phyloP scores from a whole-genome alignment of 1,140 invertebrate genomes.

The Xylocopa sonorina region DNA sequence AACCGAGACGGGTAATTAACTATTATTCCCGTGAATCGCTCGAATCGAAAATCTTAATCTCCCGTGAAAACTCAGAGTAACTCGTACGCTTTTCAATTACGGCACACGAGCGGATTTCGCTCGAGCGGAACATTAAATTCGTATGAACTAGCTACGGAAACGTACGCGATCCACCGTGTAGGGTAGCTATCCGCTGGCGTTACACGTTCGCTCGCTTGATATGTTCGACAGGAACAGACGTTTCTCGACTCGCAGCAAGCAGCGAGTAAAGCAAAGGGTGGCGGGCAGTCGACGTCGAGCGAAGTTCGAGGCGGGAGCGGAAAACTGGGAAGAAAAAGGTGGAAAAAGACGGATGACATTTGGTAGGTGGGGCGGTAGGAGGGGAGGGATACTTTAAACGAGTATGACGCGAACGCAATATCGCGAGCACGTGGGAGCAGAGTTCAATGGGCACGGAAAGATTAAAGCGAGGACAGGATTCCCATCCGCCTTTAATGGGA shows the following conservation, averaged over 20 bases:
- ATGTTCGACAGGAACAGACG: slow-evolving; percentile 15
- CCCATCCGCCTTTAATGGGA: slow-evolving; percentile 25
- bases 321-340: background rate
- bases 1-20: too few relatives aligned
- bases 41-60: background rate
- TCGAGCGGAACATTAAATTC: background rate
- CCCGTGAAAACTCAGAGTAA: too few relatives aligned
- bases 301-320: background rate
- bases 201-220: background rate
- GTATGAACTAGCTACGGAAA: background rate
- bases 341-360: too few relatives aligned
- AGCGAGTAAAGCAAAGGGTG: slow-evolving; percentile 15
- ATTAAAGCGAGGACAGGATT: slow-evolving; percentile 9
- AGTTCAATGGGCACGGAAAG: background rate
- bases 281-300: background rate
- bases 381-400: background rate
- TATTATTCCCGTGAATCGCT: too few relatives aligned
- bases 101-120: background rate
- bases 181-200: background rate
- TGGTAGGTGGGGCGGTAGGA: too few relatives aligned
- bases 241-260: background rate
- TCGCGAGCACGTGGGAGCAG: background rate
- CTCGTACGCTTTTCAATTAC: background rate
- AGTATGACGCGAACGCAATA: slow-evolving; percentile 5
- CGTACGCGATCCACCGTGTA: background rate